Evolutionary conservation across 1,140 invertebrate genomes (phyloP).

Genomic region (Saccostrea cuccullata): DNA sequence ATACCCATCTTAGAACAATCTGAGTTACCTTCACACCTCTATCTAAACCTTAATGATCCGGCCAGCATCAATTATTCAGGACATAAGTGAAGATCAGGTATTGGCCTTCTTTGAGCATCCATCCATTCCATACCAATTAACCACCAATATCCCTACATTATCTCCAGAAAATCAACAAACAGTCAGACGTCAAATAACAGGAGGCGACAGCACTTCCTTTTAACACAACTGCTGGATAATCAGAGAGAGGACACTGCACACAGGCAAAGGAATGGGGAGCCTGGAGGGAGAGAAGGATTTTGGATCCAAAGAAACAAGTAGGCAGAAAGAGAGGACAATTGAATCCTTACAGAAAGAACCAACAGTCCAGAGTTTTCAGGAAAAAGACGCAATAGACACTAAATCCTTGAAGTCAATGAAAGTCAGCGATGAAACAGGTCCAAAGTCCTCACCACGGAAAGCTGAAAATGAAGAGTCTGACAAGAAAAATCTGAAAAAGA

Average conservation of each 20-base stretch:
- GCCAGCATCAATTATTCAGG: slow-evolving; percentile 14
- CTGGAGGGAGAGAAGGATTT: not conserved
- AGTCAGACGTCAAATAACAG: not conserved
- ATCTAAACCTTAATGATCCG: not conserved
- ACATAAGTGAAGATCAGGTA: not conserved
- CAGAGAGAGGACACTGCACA: not conserved
- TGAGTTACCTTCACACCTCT: not conserved
- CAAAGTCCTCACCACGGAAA: not conserved
- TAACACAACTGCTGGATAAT: not conserved
- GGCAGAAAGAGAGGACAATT: not conserved
- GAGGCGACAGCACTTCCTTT: not conserved
- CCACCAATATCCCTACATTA: not conserved
- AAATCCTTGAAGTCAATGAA: slow-evolving; percentile 17
- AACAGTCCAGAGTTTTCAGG: not conserved
- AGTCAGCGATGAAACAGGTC: not conserved
- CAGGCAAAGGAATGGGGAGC: not conserved
- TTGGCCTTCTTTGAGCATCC: slow-evolving; percentile 28
- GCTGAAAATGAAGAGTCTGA: not conserved
- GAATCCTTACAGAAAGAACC: not conserved
- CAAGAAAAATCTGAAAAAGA: not conserved
- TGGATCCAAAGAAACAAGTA: not conserved
- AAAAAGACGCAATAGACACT: not conserved
- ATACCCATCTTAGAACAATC: not conserved
- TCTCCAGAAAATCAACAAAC: not conserved
- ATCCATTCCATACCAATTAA: slow-evolving; percentile 16